These are phyloP conservation scores for Achroia grisella DNA, from an alignment of 1,140 invertebrate species.

Conservation along the genomic window DNA sequence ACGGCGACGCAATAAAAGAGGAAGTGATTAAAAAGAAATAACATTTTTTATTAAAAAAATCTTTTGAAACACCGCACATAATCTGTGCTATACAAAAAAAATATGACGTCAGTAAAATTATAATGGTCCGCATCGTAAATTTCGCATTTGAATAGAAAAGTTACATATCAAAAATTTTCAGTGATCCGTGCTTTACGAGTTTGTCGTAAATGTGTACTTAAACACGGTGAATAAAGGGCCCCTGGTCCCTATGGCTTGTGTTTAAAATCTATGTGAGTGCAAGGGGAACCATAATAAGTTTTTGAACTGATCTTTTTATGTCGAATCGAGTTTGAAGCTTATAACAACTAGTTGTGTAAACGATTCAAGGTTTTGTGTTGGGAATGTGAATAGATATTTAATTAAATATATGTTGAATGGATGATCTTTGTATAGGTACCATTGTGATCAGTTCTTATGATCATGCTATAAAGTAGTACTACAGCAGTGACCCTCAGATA, in stretches of 20 bases:
- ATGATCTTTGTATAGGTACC: too few relatives aligned
- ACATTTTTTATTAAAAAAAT: conserved; percentile 61
- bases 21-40: conserved; percentile 69
- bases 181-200: conserved; percentile 72
- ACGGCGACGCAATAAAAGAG: conserved; percentile 41
- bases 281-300: conserved; percentile 56
- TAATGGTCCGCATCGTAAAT: conserved; percentile 66
- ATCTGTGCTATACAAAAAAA: conserved; percentile 51
- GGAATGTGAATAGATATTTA: too few relatives aligned
- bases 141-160: conserved; percentile 70
- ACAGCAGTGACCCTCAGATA: too few relatives aligned
- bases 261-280: conserved; percentile 60
- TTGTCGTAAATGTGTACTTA: conserved; percentile 70
- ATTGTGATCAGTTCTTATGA: too few relatives aligned
- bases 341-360: conserved; percentile 6
- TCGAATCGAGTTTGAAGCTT: conserved; percentile 12
- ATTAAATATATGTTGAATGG: too few relatives aligned
- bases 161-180: conserved; percentile 74
- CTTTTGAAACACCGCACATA: conserved; percentile 61
- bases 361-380: background rate
- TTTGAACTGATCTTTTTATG: conserved; percentile 28
- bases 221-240: conserved; percentile 58
- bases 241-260: conserved; percentile 25
- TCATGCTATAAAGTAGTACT: too few relatives aligned
- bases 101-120: conserved; percentile 68